Evolutionary conservation across 2,797 vertebrate species (phyloP).

Genomic region (Peromyscus eremicus): DNA sequence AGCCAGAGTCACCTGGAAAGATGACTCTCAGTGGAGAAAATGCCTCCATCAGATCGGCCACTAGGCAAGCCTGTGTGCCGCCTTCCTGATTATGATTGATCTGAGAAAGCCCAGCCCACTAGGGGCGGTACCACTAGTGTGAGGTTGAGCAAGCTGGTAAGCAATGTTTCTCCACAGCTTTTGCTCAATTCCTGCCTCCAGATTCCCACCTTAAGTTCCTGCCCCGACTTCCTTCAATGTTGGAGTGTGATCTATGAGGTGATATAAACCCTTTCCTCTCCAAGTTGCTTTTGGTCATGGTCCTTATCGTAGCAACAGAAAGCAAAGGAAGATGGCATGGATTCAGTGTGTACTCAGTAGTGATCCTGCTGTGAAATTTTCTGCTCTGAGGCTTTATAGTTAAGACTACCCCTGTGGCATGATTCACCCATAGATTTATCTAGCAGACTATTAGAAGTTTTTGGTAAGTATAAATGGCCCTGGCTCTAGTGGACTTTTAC

Average conservation of each 20-base stretch:
- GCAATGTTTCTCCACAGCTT: background rate
- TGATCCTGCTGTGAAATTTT: background rate
- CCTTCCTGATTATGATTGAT: background rate
- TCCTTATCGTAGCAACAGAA: background rate
- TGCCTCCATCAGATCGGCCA: background rate
- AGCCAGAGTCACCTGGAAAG: background rate
- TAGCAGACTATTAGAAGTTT: background rate
- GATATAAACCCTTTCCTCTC: background rate
- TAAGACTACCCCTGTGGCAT: accelerated
- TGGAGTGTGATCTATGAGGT: background rate
- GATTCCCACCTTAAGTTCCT: background rate
- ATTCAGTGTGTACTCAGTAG: accelerated
- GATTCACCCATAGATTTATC: background rate
- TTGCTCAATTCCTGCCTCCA: background rate
- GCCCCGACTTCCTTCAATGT: background rate
- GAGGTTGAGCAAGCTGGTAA: background rate
- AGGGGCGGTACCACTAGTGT: background rate
- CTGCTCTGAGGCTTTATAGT: accelerated
- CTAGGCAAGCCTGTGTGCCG: background rate
- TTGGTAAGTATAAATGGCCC: background rate
- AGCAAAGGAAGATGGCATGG: background rate
- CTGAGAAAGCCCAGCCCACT: background rate
- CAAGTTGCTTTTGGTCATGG: background rate
- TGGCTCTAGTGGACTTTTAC: background rate
- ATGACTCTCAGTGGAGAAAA: background rate